Evolutionary conservation across 1,140 invertebrate genomes (phyloP).

Genomic region (Penaeus indicus): DNA sequence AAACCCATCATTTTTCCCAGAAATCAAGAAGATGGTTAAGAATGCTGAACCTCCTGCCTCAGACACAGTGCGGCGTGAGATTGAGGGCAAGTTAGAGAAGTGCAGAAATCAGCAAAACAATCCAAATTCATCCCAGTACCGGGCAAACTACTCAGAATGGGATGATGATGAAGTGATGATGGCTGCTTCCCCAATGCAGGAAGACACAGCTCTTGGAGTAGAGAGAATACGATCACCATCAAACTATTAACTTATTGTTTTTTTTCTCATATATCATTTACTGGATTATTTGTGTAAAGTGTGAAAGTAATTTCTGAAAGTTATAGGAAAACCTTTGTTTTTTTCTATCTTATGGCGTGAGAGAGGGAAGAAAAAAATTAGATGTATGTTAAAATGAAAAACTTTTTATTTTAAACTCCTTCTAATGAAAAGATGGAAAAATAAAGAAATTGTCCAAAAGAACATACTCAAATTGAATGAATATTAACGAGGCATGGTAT

Average conservation of each 20-base stretch:
- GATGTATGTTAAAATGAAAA: too few species aligned
- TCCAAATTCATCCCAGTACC: slow-evolving; percentile 76
- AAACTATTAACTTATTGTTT: slow-evolving; percentile 30
- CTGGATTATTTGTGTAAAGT: too few species aligned
- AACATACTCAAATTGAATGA: too few species aligned
- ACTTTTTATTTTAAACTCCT: too few species aligned
- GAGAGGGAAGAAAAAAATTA: too few species aligned
- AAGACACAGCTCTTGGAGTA: slow-evolving; percentile 39
- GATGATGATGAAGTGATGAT: slow-evolving; percentile 57
- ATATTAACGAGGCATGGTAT: too few species aligned
- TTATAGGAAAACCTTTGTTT: too few species aligned
- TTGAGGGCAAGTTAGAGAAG: slow-evolving; percentile 91
- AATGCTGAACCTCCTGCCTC: slow-evolving; percentile 74
- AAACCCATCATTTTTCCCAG: slow-evolving; percentile 3
- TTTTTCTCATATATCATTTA: too few species aligned
- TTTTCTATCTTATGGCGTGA: too few species aligned
- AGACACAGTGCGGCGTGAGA: slow-evolving; percentile 78
- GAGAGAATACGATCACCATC: slow-evolving; percentile 57
- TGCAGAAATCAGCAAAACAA: slow-evolving; percentile 96
- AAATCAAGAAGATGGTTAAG: slow-evolving; percentile 60
- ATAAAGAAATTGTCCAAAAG: too few species aligned
- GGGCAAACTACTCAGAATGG: slow-evolving; percentile 63
- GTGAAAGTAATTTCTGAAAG: too few species aligned
- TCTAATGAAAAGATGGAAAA: too few species aligned
- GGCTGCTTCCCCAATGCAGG: slow-evolving; percentile 35